Conservation (phyloP, 2,113 vertebrate genomes). For the Nanorana parkeri region DNA sequence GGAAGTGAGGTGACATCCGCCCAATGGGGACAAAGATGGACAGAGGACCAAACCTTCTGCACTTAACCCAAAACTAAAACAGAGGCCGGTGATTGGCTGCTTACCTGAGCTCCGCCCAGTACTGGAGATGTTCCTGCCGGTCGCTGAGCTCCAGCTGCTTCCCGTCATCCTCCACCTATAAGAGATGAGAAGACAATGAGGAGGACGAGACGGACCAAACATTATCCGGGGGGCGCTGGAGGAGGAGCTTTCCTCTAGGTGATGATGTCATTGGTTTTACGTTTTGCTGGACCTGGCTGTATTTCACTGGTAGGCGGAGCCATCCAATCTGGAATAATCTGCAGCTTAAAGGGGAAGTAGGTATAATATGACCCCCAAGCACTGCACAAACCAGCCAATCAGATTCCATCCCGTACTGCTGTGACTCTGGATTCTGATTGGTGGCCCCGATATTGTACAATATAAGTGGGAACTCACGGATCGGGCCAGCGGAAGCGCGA, state of each 20-base stretch:
- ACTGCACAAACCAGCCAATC: too few relatives aligned
- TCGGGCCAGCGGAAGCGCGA: not conserved
- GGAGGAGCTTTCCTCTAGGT: not conserved
- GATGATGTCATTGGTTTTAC: not conserved
- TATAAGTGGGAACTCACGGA: not conserved
- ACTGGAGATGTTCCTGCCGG: constrained; percentile 61
- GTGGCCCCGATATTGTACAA: not conserved
- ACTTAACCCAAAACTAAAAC: not conserved
- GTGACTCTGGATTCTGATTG: not conserved
- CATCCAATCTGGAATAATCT: not conserved
- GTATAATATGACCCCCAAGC: not conserved
- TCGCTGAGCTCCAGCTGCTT: constrained; percentile 63
- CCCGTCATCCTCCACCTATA: constrained; percentile 71
- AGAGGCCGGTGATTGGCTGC: constrained; percentile 16
- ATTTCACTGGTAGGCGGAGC: not conserved
- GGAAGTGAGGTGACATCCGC: too few relatives aligned
- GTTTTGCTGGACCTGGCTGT: too few relatives aligned
- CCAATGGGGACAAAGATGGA: too few relatives aligned
- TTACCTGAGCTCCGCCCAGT: constrained; percentile 69
- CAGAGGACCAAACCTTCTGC: not conserved
- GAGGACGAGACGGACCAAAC: not conserved
- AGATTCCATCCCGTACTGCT: not conserved
- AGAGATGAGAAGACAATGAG: not conserved
- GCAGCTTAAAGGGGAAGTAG: not conserved
- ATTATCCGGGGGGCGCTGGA: not conserved